Base-by-base conservation (phyloP, 64 coral and sea anemone species). In the Pachyseris speciosa region DNA sequence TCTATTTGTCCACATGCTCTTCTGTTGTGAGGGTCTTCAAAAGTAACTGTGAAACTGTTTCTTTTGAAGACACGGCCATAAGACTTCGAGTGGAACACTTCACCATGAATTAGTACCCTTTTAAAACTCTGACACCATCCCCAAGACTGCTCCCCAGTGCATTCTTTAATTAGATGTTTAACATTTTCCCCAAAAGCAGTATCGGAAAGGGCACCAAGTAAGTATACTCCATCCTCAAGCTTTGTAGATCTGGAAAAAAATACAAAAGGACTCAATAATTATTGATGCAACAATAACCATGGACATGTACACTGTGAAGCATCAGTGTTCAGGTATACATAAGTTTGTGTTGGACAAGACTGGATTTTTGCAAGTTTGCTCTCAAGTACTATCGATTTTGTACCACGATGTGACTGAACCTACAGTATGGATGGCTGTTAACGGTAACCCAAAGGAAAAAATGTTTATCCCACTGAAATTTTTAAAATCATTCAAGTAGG, bases 61-160 rank as follows among this genome's bases (percentile, higher is more conserved):
- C 67, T 33, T 69, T 31, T 69, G 67, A 19, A 69, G 31, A 69
- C 67, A 36, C 67, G 67, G 34, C 67, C 67, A 69, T 69, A 69
- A 15, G 67, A 69, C 31, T 69, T 69, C 11, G 67, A 69, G 31
- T 69, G 67, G 67, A 69, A 69, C 0, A 69, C 67, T 37, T 69
- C 67, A 29, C 67, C 67, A 36, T 69, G 28, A 19, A 69, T 69
- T 32, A 32, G 9, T 37, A 16, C 67, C 31, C 67, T 69, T 37
- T 69, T 69, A 3, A 1, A 69, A 39, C 5, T 19, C 67, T 69
- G 67, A 31, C 67, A 69, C 67, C 67, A 36, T 69, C 67, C 67
- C 67, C 34, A 37, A 32, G 33, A 28, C 28, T 36, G 5, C 19
- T 69, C 67, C 15, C 67, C 67, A 69, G 7, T 36, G 26, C 8